These are phyloP conservation scores for Ischnus inquisitorius DNA, from an alignment of 2,888 invertebrate species.

Conservation along the genomic window DNA sequence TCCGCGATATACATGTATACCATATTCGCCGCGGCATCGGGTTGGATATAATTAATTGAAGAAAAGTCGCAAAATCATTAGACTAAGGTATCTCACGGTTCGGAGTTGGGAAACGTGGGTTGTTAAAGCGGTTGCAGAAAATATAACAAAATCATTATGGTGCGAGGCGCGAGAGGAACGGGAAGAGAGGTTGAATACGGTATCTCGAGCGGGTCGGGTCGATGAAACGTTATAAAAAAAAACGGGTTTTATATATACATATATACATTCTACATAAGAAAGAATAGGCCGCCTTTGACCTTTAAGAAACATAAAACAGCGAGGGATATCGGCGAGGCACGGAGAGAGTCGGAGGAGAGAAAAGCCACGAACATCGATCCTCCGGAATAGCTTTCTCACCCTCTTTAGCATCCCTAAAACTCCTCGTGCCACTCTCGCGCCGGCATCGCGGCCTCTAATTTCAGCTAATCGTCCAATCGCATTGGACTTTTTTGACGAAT, in stretches of 20 bases:
- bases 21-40: slow-evolving; percentile 40
- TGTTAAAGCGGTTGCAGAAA: slow-evolving; percentile 2
- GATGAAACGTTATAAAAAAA: slow-evolving; percentile 41
- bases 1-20: slow-evolving; percentile 27
- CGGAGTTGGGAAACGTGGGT: not conserved
- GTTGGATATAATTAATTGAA: slow-evolving; percentile 60
- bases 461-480: slow-evolving; percentile 3
- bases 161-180: not conserved
- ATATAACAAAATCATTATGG: slow-evolving; percentile 11
- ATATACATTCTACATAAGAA: slow-evolving; percentile 35
- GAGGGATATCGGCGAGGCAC: slow-evolving; percentile 33
- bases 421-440: not conserved
- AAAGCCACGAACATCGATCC: slow-evolving; percentile 37
- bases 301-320: slow-evolving; percentile 57
- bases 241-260: slow-evolving; percentile 2
- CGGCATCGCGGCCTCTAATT: not conserved
- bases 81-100: slow-evolving; percentile 37
- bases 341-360: slow-evolving; percentile 21
- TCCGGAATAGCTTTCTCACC: slow-evolving; percentile 1
- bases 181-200: not conserved
- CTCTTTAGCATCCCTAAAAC: slow-evolving; percentile 12
- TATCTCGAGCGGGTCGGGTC: slow-evolving; percentile 36
- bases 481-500: not conserved
- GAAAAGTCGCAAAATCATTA: slow-evolving; percentile 22
- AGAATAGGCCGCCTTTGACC: slow-evolving; percentile 59